Evolutionary conservation across 2,888 invertebrate species (phyloP).

Genomic region (Exephanes ischioxanthus): DNA sequence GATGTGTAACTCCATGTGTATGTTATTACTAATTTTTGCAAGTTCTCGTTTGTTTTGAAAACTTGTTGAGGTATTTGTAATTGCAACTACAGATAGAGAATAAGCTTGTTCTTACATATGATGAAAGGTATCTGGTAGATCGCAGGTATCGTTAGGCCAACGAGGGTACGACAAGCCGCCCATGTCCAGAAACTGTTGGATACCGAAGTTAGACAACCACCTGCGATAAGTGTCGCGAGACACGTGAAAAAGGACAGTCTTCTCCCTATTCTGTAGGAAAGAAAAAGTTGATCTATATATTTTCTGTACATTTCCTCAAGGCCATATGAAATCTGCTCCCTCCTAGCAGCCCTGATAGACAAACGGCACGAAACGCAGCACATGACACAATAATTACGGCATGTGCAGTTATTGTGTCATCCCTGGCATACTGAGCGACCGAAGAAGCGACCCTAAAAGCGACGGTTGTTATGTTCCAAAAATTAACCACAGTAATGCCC

Average conservation of each 20-base stretch:
- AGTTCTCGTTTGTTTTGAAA: background rate
- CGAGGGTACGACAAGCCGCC: conserved; percentile 92
- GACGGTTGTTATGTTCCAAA: too few relatives aligned
- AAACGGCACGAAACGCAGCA: too few relatives aligned
- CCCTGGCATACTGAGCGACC: too few relatives aligned
- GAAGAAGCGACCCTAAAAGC: too few relatives aligned
- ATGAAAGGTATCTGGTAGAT: conserved; percentile 98
- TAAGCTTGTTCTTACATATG: conserved; percentile 88
- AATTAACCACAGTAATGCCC: too few relatives aligned
- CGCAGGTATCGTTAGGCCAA: conserved; percentile 96
- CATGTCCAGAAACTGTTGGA: conserved; percentile 93
- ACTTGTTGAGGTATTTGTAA: background rate
- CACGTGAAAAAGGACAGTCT: conserved; percentile 95
- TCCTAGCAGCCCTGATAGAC: too few relatives aligned
- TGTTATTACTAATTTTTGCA: background rate
- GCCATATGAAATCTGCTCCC: background rate
- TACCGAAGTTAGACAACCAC: conserved; percentile 92
- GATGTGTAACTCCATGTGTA: too few relatives aligned
- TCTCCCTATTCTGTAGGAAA: conserved; percentile 89
- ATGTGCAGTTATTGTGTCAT: too few relatives aligned
- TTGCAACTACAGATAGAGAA: background rate
- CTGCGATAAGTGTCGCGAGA: conserved; percentile 91
- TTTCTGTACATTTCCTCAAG: background rate
- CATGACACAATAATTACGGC: too few relatives aligned
- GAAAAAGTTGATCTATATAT: background rate